These are phyloP conservation scores for Thoracochromis brauschi DNA, from an alignment of 2,113 vertebrate genomes.

Conservation along the genomic window DNA sequence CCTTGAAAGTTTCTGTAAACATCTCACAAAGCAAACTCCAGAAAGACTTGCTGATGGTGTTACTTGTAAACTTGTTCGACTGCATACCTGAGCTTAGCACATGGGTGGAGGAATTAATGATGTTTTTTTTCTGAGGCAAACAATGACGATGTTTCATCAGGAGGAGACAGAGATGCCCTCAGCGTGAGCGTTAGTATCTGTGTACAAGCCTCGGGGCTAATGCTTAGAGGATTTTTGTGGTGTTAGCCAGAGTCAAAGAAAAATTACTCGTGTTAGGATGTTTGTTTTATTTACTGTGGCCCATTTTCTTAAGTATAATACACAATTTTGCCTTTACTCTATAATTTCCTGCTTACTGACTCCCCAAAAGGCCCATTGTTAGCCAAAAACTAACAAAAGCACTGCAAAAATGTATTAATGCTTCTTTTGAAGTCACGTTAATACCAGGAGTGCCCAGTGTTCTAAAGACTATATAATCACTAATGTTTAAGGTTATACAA, in stretches of 20 bases:
- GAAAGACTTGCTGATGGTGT: not conserved
- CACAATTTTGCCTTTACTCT: not conserved
- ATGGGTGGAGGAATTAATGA: not conserved
- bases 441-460: not conserved
- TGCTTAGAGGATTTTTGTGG: not conserved
- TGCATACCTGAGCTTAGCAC: constrained; percentile 1
- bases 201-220: not conserved
- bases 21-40: not conserved
- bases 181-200: not conserved
- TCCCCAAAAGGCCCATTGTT: not conserved
- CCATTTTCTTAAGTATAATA: not conserved
- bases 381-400: not conserved
- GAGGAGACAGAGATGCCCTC: not conserved
- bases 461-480: not conserved
- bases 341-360: not conserved
- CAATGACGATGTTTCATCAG: not conserved
- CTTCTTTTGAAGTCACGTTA: rapidly evolving
- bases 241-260: not conserved
- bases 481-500: not conserved
- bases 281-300: not conserved
- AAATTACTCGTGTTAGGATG: not conserved
- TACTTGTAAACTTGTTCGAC: not conserved
- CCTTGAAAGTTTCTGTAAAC: not conserved
- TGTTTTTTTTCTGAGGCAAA: not conserved
- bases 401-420: not conserved